Percentiles rank a stretch among this genome's conserved stretches.
phyloP scores from a whole-genome alignment of 2,888 invertebrate species.

The Gerris lacustris region DNA sequence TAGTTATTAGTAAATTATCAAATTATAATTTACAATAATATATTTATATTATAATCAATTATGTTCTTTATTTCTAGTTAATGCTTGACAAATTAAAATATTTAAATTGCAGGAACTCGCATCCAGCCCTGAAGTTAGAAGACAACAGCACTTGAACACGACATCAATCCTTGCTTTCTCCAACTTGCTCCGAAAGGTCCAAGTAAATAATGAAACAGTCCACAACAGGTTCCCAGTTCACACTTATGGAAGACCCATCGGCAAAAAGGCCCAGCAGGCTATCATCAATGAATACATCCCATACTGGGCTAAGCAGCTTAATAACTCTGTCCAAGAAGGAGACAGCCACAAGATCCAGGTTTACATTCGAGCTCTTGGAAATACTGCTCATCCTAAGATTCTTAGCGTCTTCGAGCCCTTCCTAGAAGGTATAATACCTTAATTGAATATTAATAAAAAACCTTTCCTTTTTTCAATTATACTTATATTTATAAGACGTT shows the following conservation, averaged over 20 bases:
- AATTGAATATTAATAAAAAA: neutral
- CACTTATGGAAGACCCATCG: constrained; percentile 48
- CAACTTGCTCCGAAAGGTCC: constrained; percentile 48
- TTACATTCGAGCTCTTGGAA: constrained; percentile 53
- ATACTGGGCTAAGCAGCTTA: constrained; percentile 44
- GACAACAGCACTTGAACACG: constrained; percentile 44
- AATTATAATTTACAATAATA: no score
- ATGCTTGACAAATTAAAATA: no score
- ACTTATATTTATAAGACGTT: neutral
- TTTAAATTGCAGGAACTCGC: constrained; percentile 38
- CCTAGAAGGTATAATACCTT: constrained; percentile 39
- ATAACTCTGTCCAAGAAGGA: constrained; percentile 42
- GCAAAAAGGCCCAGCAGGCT: constrained; percentile 43
- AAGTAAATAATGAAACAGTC: constrained; percentile 47
- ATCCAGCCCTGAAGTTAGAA: constrained; percentile 42
- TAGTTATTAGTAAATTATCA: no score
- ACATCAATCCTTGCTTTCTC: constrained; percentile 48
- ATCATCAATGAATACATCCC: constrained; percentile 46
- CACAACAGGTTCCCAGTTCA: constrained; percentile 53
- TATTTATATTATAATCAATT: no score
- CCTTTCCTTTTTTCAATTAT: neutral
- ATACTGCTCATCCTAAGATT: constrained; percentile 49
- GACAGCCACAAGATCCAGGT: constrained; percentile 48
- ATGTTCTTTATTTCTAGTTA: no score
- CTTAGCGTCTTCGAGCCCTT: constrained; percentile 52